phyloP scores from a whole-genome alignment of 1,140 invertebrate species.

The Drosophila parabipectinata region DNA sequence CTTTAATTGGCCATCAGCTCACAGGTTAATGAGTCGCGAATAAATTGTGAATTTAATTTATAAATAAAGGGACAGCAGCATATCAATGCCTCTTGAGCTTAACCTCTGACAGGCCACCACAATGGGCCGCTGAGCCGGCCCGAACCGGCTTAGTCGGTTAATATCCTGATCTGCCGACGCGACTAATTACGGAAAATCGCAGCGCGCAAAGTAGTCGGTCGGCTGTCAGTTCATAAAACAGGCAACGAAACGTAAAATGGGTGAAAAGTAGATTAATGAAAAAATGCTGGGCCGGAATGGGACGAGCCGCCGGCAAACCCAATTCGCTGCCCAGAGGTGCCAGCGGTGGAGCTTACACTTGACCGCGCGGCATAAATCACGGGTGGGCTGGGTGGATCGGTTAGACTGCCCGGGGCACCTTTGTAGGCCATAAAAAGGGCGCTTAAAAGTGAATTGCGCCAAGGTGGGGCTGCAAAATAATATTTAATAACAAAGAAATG shows the following conservation, averaged over 20 bases:
- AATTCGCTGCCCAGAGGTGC: conserved; percentile 68
- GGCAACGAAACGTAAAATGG: conserved; percentile 9
- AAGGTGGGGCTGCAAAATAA: conserved; percentile 65
- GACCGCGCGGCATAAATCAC: conserved; percentile 78
- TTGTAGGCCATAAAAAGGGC: conserved; percentile 62
- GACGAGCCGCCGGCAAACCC: conserved; percentile 77
- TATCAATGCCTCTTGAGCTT: conserved; percentile 32
- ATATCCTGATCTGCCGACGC: conserved; percentile 49
- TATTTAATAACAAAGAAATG: conserved; percentile 78
- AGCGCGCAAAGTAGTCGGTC: conserved; percentile 64
- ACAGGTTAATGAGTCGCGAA: conserved; percentile 63
- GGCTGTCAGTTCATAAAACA: conserved; percentile 72
- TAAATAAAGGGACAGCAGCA: conserved; percentile 17
- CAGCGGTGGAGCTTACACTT: conserved; percentile 73
- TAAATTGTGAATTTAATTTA: conserved; percentile 61
- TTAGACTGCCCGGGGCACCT: conserved; percentile 32
- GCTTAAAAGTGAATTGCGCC: conserved; percentile 45
- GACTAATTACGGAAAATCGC: conserved; percentile 78
- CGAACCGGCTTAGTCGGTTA: conserved; percentile 27
- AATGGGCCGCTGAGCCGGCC: conserved; percentile 50
- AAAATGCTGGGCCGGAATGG: conserved; percentile 63
- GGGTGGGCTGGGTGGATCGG: not conserved
- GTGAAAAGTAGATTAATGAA: conserved; percentile 56
- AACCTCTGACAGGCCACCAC: conserved; percentile 41
- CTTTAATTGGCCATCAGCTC: conserved; percentile 32